These are phyloP conservation scores for Amblyopsis hoosieri DNA, from an alignment of 2,797 vertebrate species.

Conservation along the genomic window DNA sequence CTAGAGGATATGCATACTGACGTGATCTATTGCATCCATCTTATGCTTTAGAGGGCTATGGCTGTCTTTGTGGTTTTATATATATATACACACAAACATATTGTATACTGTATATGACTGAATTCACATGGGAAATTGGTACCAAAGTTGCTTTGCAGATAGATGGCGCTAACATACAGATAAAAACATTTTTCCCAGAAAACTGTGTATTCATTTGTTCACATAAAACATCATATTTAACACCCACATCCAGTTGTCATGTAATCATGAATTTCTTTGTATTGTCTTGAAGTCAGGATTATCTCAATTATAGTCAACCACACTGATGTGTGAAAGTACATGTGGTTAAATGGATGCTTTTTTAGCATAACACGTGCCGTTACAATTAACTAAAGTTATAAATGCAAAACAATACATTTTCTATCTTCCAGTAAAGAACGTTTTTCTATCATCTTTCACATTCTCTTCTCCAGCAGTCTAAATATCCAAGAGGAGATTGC, in stretches of 20 bases:
- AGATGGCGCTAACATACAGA: conserved; percentile 73
- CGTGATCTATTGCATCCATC: conserved; percentile 17
- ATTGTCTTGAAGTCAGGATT: conserved; percentile 10
- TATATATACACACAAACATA: conserved; percentile 6
- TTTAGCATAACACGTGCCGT: no score
- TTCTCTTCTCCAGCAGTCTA: conserved; percentile 22
- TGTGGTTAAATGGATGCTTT: no score
- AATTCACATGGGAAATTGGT: conserved; percentile 5
- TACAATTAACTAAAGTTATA: no score
- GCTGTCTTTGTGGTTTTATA: conserved; percentile 26
- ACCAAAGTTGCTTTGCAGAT: conserved; percentile 36
- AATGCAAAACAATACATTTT: neutral
- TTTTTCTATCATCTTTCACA: neutral
- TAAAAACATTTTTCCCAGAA: neutral
- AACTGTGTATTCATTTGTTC: no score
- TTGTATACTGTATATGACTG: conserved; percentile 10
- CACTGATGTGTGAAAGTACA: neutral
- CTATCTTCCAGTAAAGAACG: neutral
- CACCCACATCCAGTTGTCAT: neutral
- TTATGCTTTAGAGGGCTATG: conserved; percentile 2
- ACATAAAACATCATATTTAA: no score
- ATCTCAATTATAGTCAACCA: neutral
- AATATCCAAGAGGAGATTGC: conserved; percentile 57
- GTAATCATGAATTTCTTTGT: conserved; percentile 1
- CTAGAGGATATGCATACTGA: conserved; percentile 41